These are phyloP conservation scores for Drosophila longiperda DNA, from an alignment of 2,888 invertebrate species.

Conservation along the genomic window DNA sequence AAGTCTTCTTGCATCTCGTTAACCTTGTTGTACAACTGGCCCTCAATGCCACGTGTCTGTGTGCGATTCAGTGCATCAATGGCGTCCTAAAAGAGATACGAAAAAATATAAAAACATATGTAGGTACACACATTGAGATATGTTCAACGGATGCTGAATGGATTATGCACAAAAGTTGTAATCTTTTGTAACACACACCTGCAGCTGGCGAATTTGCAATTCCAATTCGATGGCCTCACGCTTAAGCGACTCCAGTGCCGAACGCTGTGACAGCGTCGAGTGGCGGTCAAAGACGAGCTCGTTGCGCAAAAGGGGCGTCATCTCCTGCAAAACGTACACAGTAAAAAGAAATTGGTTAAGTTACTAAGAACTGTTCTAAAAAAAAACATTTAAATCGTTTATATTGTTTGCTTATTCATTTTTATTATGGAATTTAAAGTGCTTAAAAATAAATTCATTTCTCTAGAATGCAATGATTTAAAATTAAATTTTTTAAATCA, in stretches of 20 bases:
- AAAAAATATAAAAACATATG: not conserved
- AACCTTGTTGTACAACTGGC: conserved; percentile 95
- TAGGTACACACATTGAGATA: conserved; percentile 13
- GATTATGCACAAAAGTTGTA: conserved; percentile 9
- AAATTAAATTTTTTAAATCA: not conserved
- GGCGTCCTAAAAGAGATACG: conserved; percentile 87
- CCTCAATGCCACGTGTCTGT: conserved; percentile 91
- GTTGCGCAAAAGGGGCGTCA: conserved; percentile 91
- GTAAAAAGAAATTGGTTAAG: not conserved
- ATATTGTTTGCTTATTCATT: not conserved
- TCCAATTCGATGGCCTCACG: conserved; percentile 94
- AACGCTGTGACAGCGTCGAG: conserved; percentile 89
- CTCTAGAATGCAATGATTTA: not conserved
- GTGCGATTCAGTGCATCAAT: conserved; percentile 93
- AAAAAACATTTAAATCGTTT: not conserved
- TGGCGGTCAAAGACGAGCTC: conserved; percentile 93
- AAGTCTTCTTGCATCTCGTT: conserved; percentile 98
- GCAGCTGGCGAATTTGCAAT: conserved; percentile 93
- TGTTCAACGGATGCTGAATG: not conserved
- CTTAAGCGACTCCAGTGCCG: conserved; percentile 91
- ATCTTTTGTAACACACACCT: conserved; percentile 84
- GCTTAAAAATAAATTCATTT: not conserved
- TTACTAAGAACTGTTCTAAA: not conserved
- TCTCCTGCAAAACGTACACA: conserved; percentile 86
- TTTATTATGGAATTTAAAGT: not conserved